Conservation (phyloP, 2,113 vertebrate species). For the Mohoua ochrocephala region DNA sequence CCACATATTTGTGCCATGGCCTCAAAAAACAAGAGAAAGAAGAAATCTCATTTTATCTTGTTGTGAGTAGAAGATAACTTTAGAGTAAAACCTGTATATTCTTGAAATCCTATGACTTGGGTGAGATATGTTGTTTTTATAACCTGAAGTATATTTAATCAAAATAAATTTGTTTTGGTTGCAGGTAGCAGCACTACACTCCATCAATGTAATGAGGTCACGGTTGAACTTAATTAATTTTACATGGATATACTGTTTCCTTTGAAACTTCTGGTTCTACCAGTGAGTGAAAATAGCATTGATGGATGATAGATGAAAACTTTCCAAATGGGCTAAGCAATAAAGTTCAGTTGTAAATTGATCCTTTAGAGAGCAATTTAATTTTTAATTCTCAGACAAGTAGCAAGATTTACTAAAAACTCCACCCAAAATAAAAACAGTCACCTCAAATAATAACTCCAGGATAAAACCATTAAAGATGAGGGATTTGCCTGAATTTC, state of each 20-base stretch:
- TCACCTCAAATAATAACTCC: neutral
- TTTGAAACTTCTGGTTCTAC: conserved; percentile 50
- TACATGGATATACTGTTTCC: conserved; percentile 51
- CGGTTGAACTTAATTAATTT: conserved; percentile 53
- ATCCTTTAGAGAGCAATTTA: neutral
- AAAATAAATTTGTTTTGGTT: conserved; percentile 64
- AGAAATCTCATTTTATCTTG: neutral
- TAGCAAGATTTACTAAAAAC: neutral
- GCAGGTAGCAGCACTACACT: conserved; percentile 14
- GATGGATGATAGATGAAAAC: neutral
- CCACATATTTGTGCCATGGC: neutral
- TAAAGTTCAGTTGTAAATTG: neutral
- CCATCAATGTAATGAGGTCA: conserved; percentile 62
- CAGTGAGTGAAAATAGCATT: conserved; percentile 18
- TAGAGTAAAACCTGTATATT: neutral
- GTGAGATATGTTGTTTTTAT: neutral
- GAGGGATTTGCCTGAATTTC: neutral
- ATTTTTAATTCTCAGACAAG: neutral
- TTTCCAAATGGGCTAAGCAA: neutral
- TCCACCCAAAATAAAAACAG: neutral
- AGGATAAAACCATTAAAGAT: neutral
- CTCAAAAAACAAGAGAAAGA: neutral
- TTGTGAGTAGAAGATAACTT: neutral
- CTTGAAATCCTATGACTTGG: neutral
- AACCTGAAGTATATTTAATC: conserved; percentile 17